Conservation (phyloP, 2,888 invertebrate genomes). For the Limnephilus marmoratus region DNA sequence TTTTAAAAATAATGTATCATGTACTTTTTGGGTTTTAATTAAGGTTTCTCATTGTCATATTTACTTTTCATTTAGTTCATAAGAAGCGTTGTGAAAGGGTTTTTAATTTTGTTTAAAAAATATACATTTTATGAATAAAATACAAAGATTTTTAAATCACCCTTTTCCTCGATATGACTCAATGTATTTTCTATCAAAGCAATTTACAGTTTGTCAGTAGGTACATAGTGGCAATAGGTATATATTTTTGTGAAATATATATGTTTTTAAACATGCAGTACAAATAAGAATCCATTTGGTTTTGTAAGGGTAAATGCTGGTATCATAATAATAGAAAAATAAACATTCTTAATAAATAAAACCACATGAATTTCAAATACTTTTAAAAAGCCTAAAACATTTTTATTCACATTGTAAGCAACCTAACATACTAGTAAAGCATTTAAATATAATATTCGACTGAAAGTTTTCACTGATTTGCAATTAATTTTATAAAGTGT, state of each 20-base stretch:
- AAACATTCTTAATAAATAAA: not conserved
- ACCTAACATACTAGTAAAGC: not conserved
- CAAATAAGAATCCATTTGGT: not conserved
- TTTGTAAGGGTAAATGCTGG: not conserved
- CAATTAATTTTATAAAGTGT: not conserved
- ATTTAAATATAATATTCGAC: not conserved
- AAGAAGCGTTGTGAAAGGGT: not conserved
- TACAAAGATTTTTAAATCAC: not conserved
- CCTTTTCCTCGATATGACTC: constrained; percentile 17
- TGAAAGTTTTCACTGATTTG: not conserved
- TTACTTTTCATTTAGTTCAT: not conserved
- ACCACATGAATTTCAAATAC: not conserved
- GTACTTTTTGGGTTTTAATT: not conserved
- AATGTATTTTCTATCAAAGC: not conserved
- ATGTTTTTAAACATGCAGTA: no score
- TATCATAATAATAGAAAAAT: not conserved
- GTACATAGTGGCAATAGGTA: not conserved
- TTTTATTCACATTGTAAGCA: not conserved
- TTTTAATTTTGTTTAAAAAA: not conserved
- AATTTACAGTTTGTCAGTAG: not conserved
- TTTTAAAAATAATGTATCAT: not conserved
- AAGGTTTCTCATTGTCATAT: not conserved
- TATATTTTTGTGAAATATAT: not conserved
- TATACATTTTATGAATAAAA: not conserved
- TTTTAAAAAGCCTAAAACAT: not conserved